Evolutionary conservation across 2,113 vertebrate genomes (phyloP), one percentile per base, ranked within the genome.

Genomic region (Callipepla californica): DNA sequence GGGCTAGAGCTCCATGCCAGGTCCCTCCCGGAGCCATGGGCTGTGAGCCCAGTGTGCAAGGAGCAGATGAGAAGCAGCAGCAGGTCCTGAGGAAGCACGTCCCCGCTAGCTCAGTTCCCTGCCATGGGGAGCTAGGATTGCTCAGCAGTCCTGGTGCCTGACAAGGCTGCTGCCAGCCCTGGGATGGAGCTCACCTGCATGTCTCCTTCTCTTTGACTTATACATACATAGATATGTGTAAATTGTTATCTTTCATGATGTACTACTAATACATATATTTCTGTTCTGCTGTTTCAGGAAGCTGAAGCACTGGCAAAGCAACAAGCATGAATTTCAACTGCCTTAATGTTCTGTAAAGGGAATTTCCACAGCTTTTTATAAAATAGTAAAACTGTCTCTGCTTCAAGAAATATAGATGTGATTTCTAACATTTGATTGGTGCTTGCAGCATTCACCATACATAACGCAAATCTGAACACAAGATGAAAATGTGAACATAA

Each of bases 301-400:
- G 98, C 98, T 30, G 97, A 98, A 97, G 97, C 98, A 6, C 96
- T 97, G 94, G 98, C 97, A 51, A 97, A 98, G 84, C 96, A 98
- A 94, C 97, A 98, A 95, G 97, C 90, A 0, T 98, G 97, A 98
- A 93, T 26, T 89, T 92, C 94, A 75, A 67, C 92, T 92, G 87
- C 94, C 95, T 96, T 97, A 96, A 57, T 40, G 53, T 96, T 94
- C 81, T 95, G 84, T 95, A 96, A 96, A 97, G 94, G 90, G 95
- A 98, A 87, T 93, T 89, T 97, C 90, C 93, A 92, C 94, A 95
- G 95, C 96, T 97, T 97, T 97, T 97, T 94, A 87, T 96, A 96
- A 75, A 96, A 83, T 94, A 96, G 80, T 94, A 92, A 92, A 97
- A 93, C 84, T 87, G 93, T 96, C 84, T 94, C 94, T 68, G 95